Evolutionary conservation across 2,797 vertebrate species (phyloP), one percentile per base, ranked within the genome.

Genomic region (Clarias fuscus): DNA sequence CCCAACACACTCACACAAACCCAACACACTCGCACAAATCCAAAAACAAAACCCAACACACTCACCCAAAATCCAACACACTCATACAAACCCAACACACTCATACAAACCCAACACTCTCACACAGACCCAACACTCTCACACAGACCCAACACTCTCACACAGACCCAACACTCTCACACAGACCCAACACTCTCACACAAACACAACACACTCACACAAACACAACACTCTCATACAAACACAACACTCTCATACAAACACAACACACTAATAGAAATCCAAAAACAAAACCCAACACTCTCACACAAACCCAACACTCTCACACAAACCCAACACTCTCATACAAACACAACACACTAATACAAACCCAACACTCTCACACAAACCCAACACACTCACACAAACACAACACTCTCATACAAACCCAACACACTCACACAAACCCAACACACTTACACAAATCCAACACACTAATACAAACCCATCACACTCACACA

Each of bases 111-210:
- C 15, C 18, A 18, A 73, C 70, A 84, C 56, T 20, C 83, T 62
- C 58, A 53, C 61, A 68, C 40, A 33, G 1, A 58, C 27, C 62
- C 62, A 24, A 64, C 62, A 64, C 62, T 0, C 24, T 15, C 30
- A 18, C 15, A 30, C 40, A 7, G 7, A 40, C 65, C 65, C 30
- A 33, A 87, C 90, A 90, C 90, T 79, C 84, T 91, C 88, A 85
- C 88, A 56, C 71, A 68, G 1, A 37, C 27, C 15, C 15, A 70
- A 70, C 65, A n/a, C n/a, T 30, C 27, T 17, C 7, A 8, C n/a
- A 11, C 64, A 15, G 15, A 67, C 65, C 65, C 65, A 14, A 17
- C 65, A 67, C 27, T 4, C 13, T 30, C 27, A 17, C 1, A 0
- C 30, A 43, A 70, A 40, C 18, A 59, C 3, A 30, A 65, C 84